phyloP scores from a whole-genome alignment of 2,888 invertebrate species.

The Epirrhoe alternata region DNA sequence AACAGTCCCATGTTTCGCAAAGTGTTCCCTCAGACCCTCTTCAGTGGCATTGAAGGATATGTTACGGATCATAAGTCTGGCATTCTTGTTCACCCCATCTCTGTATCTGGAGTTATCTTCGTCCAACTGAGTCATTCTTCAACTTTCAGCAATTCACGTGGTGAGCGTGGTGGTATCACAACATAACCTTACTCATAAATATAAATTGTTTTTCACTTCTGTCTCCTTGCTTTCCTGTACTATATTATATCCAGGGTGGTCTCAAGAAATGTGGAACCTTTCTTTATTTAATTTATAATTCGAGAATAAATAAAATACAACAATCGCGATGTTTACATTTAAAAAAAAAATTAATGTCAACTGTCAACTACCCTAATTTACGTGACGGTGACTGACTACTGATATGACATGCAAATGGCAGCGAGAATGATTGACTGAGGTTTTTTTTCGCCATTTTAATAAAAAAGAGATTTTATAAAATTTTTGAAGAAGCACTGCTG shows the following conservation, averaged over 20 bases:
- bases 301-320: too few species aligned
- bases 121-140: constrained; percentile 54
- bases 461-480: too few species aligned
- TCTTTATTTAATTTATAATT: too few species aligned
- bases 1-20: constrained; percentile 90
- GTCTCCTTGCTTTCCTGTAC: not conserved
- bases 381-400: too few species aligned
- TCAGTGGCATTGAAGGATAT: constrained; percentile 90
- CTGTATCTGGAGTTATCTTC: constrained; percentile 61
- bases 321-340: too few species aligned
- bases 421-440: too few species aligned
- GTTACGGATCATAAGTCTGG: constrained; percentile 88
- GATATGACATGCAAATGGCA: too few species aligned
- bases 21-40: constrained; percentile 88
- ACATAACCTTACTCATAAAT: constrained; percentile 53
- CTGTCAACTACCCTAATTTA: too few species aligned
- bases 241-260: not conserved
- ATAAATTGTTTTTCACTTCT: not conserved
- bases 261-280: not conserved
- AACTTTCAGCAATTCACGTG: constrained; percentile 50
- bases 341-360: too few species aligned
- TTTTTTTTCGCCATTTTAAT: too few species aligned
- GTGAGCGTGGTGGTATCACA: constrained; percentile 38
- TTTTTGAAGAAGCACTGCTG: too few species aligned
- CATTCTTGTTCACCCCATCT: constrained; percentile 71